Evolutionary conservation across 2,888 invertebrate genomes (phyloP).

Genomic region (Sisyra nigra): DNA sequence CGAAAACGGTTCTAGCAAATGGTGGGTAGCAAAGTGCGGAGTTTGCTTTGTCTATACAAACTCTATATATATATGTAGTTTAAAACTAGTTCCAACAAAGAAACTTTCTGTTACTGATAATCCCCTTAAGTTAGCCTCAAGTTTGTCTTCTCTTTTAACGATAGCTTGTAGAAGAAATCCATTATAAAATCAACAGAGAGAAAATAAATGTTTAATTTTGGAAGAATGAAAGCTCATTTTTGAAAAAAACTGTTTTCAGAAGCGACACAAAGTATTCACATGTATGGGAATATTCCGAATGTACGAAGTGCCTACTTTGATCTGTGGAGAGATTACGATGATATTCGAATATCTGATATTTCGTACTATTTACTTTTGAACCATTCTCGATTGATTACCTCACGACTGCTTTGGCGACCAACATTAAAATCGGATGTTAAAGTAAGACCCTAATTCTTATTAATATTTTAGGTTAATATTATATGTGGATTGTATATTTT

Average conservation of each 20-base stretch:
- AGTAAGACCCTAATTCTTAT: slow-evolving; percentile 20
- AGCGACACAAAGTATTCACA: slow-evolving; percentile 46
- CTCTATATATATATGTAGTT: too few species aligned
- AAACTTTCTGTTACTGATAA: too few species aligned
- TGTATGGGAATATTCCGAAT: slow-evolving; percentile 62
- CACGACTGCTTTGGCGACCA: slow-evolving; percentile 66
- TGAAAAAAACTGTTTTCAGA: slow-evolving; percentile 26
- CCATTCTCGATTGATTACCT: slow-evolving; percentile 67
- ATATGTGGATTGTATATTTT: not conserved
- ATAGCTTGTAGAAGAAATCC: too few species aligned
- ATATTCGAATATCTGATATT: slow-evolving; percentile 59
- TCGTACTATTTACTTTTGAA: slow-evolving; percentile 66
- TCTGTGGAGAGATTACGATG: slow-evolving; percentile 70
- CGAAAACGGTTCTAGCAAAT: too few species aligned
- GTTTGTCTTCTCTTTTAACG: too few species aligned
- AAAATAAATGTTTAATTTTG: too few species aligned
- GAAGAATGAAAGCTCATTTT: not conserved
- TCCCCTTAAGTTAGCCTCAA: too few species aligned
- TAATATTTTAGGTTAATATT: slow-evolving; percentile 5
- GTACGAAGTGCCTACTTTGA: slow-evolving; percentile 58
- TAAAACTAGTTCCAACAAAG: too few species aligned
- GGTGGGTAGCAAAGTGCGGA: too few species aligned
- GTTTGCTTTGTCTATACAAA: too few species aligned
- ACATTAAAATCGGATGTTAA: slow-evolving; percentile 45
- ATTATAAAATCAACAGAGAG: too few species aligned